Evolutionary conservation across 92 coral and sea anemone genomes (phyloP).

Genomic region (Porites lobata): DNA sequence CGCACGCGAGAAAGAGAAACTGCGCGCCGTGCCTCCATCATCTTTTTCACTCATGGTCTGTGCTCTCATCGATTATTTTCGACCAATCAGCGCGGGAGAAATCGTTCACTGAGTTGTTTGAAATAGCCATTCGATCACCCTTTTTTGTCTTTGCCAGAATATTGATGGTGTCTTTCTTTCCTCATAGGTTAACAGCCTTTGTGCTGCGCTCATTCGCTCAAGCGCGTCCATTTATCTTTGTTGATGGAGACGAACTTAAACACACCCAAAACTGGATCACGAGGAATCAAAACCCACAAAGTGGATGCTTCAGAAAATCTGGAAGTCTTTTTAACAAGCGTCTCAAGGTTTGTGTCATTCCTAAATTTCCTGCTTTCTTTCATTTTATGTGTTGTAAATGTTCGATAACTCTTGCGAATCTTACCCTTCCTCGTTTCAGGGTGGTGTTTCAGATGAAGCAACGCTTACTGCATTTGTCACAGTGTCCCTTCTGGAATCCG

Average conservation of each 20-base stretch:
- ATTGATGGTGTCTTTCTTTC: background rate
- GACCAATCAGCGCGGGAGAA: too few species aligned
- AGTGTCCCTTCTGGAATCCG: constrained; percentile 87
- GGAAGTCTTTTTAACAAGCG: constrained; percentile 79
- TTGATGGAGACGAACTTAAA: constrained; percentile 76
- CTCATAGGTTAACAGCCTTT: constrained; percentile 94
- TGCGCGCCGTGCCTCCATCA: too few species aligned
- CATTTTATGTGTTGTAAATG: background rate
- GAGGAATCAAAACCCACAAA: constrained; percentile 52
- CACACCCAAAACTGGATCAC: constrained; percentile 78
- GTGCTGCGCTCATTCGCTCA: constrained; percentile 97
- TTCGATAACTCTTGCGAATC: background rate
- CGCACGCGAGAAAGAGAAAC: too few species aligned
- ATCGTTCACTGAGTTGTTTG: too few species aligned
- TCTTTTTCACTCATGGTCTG: too few species aligned
- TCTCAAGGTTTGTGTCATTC: constrained; percentile 68
- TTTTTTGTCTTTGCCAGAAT: background rate
- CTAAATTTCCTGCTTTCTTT: background rate
- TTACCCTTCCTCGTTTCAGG: constrained; percentile 51
- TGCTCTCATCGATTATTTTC: too few species aligned
- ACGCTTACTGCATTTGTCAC: constrained; percentile 90
- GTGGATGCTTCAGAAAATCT: constrained; percentile 85
- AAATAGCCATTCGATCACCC: too few species aligned
- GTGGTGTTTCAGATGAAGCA: constrained; percentile 85
- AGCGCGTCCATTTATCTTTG: constrained; percentile 85